Base-by-base conservation (phyloP, 2,888 invertebrate species). In the Heliconius sara region DNA sequence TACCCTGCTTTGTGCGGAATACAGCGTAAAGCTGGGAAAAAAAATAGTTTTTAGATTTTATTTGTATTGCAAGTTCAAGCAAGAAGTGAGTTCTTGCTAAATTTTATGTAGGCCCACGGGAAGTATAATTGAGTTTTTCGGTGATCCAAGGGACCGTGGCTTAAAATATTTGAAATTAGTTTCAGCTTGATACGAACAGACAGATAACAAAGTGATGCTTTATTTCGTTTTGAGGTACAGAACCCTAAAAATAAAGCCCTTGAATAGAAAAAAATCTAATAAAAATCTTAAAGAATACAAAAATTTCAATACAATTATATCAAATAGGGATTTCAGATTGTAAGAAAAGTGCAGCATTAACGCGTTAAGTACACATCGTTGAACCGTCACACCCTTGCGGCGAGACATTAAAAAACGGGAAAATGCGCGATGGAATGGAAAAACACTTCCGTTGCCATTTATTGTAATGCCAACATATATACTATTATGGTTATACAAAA, bases 301-400 rank as follows among this genome's bases (percentile, higher is more conserved):
- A 34, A 65, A 22, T 47, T 79, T 43, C 60, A 57, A 75, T 57
- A 66, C n/a, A 71, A 71, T 13, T 25, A 19, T 66, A 57, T n/a
- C 10, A 74, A 57, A 52, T 13, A 34, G 39, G 60, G 34, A 3
- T 70, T 60, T 19, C 57, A 27, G 67, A 79, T 76, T 70, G 60
- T 52, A 77, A 73, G 34, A 74, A 81, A 79, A 77, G 80, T 82
- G 67, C 77, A 68, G 47, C 81, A 85, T 87, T 85, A 85, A 77
- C 72, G 81, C 70, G 85, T 87, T 87, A 85, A 60, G 85, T 80
- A 87, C 86, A 87, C 88, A 87, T 84, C 85, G 84, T 72, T 84
- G 65, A 47, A 12, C 65, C 65, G 39, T 43, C 39, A 12, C 75
- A 43, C 63, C 16, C 74, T 27, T 39, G 43, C 43, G n/a, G 25